phyloP scores from a whole-genome alignment of 1,140 invertebrate genomes.

The Zaprionus capensis region DNA sequence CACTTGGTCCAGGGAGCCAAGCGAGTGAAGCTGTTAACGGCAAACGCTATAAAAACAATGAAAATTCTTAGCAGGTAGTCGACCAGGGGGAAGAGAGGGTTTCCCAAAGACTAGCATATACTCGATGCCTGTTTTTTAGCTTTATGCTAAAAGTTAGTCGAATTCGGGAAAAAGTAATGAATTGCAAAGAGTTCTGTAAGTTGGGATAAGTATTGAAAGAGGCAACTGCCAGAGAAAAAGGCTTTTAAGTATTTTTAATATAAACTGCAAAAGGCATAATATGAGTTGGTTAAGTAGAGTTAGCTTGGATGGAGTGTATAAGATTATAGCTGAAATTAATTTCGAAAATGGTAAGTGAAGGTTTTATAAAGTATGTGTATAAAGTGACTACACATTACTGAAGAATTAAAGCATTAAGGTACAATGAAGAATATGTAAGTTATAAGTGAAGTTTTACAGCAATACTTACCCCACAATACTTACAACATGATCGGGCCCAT shows the following conservation, averaged over 20 bases:
- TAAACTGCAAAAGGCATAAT: not conserved
- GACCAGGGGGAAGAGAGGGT: conserved; percentile 5
- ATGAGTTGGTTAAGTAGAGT: not conserved
- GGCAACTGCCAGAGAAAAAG: not conserved
- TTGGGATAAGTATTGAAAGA: not conserved
- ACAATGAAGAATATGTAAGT: too few relatives aligned
- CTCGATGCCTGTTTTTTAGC: not conserved
- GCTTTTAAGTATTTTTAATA: not conserved
- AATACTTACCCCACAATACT: too few relatives aligned
- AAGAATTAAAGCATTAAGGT: too few relatives aligned
- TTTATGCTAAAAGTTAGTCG: conserved; percentile 19
- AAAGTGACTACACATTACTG: too few relatives aligned
- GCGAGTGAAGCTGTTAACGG: conserved; percentile 38
- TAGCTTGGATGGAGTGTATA: not conserved
- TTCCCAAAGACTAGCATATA: conserved; percentile 2
- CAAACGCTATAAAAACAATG: conserved; percentile 45
- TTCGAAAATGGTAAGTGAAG: too few relatives aligned
- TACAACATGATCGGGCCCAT: too few relatives aligned
- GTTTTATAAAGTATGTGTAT: too few relatives aligned
- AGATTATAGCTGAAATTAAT: too few relatives aligned
- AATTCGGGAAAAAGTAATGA: not conserved
- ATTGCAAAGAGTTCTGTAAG: conserved; percentile 11
- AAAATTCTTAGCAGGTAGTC: conserved; percentile 24
- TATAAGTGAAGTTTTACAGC: too few relatives aligned
- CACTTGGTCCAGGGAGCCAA: conserved; percentile 32